Base-by-base conservation (phyloP, 1,140 invertebrate species). In the Leptoteleia sp. region DNA sequence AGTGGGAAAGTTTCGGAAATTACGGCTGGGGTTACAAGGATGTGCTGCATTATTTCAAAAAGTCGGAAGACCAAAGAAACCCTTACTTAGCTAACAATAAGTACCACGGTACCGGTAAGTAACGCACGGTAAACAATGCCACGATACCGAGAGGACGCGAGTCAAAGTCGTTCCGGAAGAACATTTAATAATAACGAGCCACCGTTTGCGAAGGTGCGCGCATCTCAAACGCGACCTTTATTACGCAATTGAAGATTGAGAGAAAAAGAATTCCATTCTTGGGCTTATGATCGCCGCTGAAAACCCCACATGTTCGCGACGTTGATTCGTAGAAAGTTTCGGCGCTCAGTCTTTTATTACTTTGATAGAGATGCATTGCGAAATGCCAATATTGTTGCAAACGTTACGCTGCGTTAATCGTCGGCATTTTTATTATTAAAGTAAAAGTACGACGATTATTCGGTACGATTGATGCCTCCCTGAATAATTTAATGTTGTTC, bases 11-110 rank as follows among this genome's bases (percentile, higher is more conserved):
- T 0, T 92, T 96, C 33, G 97, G 97, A 0, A 98, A 98, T 82
- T 89, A 91, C 0, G 96, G 96, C 0, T 99, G 97, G 97, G 93
- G 94, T 1, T 98, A 94, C 85, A 93, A 96, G 38, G 94, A 97
- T 50, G 92, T 97, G 0, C 85, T 97, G 3, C 94, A 94, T 0
- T 98, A 97, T 77, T 98, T 98, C 82, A 93, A 93, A 78, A 97
- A 97, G 82, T 95, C 94, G 0, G 91, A 96, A 87, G 95, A 96
- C 73, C 94, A 96, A 85, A 88, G 94, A 29, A 96, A 96, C 84
- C 94, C 95, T 0, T 96, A 96, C 80, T 90, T 96, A 78, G 94
- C 94, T 4, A 92, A 94, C 73, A 93, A 89, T 73, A 93, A 89
- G 72, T 93, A 96, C 83, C 95, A 96, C 82, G 85, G 86, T 2